Conservation (phyloP, 2,797 vertebrate species). For the Clarias pachynema region DNA sequence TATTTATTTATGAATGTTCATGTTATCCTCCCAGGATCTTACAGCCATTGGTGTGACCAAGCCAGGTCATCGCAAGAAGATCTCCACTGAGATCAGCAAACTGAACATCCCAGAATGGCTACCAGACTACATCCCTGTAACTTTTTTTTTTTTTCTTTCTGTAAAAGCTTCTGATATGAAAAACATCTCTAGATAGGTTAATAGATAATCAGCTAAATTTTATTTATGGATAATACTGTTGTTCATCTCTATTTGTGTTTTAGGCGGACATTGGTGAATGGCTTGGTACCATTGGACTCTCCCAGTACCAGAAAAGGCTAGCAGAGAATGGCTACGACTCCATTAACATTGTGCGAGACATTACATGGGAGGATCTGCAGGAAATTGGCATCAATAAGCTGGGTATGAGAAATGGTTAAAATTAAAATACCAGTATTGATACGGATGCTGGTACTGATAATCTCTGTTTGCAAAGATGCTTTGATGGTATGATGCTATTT, state of each 20-base stretch:
- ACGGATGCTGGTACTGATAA: neutral
- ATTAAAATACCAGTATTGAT: neutral
- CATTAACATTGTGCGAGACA: constrained; percentile 88
- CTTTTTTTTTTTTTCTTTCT: neutral
- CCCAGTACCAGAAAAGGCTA: constrained; percentile 91
- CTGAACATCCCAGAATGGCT: constrained; percentile 93
- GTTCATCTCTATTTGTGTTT: neutral
- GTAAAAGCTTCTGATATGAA: neutral
- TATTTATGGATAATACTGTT: neutral
- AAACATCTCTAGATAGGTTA: neutral
- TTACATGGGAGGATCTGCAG: constrained; percentile 97
- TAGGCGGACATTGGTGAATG: constrained; percentile 88
- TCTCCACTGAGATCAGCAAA: constrained; percentile 91
- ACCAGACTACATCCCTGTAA: constrained; percentile 91
- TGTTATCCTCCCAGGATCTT: constrained; percentile 79
- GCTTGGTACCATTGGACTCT: constrained; percentile 87
- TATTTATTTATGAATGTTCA: constrained; percentile 13
- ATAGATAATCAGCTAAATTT: neutral
- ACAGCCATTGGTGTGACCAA: constrained; percentile 96
- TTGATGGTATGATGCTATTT: neutral
- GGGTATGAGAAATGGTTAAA: constrained; percentile 84
- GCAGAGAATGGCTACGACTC: constrained; percentile 94
- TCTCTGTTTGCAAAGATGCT: neutral
- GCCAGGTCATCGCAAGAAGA: constrained; percentile 96
- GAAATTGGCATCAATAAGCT: constrained; percentile 95